These are phyloP conservation scores for Eupithecia insigniata DNA, from an alignment of 2,888 invertebrate species.

Conservation along the genomic window DNA sequence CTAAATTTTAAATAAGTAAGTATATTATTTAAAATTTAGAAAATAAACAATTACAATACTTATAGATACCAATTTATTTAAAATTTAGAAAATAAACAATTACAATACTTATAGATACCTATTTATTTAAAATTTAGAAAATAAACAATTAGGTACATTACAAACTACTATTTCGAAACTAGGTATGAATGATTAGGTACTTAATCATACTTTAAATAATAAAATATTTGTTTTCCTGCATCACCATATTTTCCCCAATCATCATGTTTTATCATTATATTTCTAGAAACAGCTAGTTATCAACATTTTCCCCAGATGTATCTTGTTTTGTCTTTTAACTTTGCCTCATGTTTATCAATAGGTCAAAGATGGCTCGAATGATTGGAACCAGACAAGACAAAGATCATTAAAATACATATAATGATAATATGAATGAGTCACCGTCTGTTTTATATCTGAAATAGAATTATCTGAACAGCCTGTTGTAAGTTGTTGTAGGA, in stretches of 20 bases:
- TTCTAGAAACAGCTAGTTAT: not conserved
- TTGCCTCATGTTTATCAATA: not conserved
- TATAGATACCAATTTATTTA: no score
- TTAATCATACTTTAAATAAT: no score
- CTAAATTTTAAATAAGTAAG: no score
- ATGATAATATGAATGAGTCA: not conserved
- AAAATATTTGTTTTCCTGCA: not conserved
- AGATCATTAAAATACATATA: not conserved
- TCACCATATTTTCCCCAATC: not conserved
- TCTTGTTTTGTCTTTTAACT: slow-evolving; percentile 1
- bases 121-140: no score
- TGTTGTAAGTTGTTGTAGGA: not conserved
- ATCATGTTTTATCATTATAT: no score
- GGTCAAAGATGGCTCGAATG: not conserved
- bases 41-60: no score
- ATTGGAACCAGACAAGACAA: not conserved
- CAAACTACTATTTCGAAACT: no score
- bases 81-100: no score
- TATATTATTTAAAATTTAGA: no score
- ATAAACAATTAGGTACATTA: no score
- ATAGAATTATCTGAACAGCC: not conserved
- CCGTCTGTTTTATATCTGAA: not conserved
- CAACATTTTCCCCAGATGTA: not conserved
- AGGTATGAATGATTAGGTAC: no score
- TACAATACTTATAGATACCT: no score